Evolutionary conservation across 2,888 invertebrate genomes (phyloP), one percentile per base, ranked within the genome.

Genomic region (Polydrusus tereticollis): DNA sequence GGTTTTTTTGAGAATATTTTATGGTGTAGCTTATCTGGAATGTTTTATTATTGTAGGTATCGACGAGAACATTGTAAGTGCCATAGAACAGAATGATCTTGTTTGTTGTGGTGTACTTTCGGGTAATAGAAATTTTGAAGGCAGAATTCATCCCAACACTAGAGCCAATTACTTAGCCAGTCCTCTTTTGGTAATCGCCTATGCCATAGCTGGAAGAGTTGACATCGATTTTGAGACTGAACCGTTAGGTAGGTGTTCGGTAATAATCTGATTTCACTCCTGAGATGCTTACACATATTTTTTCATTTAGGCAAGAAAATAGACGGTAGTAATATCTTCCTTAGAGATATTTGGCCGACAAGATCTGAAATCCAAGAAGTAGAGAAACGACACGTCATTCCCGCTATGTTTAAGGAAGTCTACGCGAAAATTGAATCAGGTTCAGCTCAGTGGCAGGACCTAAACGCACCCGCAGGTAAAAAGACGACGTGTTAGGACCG

Each of bases 41-140:
- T 2, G 10, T 36, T 36, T 36, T 12, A 38, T 14, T n/a, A 7
- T 21, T 66, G 10, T 23, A 73, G 73, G 74, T 36, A 90, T 99
- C 0, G 94, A 95, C 64, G 97, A 98, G 60, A 90, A 93, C 78
- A 93, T 98, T n/a, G 93, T 92, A 0, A 94, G 94, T 80, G 96
- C 96, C 0, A 96, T 98, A 76, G 97, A 98, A 83, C 93, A 93
- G 88, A 96, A 96, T 82, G 95, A 95, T 83, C 87, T 99, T 47
- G 96, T 99, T 0, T 97, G 97, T 80, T 96, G 96, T 82, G 98
- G 98, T 0, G 97, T 99, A 0, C 87, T 99, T 0, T 98, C 98
- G 0, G 99, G 99, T 0, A 99, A 99, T 86, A 89, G 99, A 2
- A 99, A 99, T 87, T 99, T 99, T 85, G 99, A 99, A 85, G 99